Evolutionary conservation across 2,113 vertebrate species (phyloP).

Genomic region (Grallaria varia): DNA sequence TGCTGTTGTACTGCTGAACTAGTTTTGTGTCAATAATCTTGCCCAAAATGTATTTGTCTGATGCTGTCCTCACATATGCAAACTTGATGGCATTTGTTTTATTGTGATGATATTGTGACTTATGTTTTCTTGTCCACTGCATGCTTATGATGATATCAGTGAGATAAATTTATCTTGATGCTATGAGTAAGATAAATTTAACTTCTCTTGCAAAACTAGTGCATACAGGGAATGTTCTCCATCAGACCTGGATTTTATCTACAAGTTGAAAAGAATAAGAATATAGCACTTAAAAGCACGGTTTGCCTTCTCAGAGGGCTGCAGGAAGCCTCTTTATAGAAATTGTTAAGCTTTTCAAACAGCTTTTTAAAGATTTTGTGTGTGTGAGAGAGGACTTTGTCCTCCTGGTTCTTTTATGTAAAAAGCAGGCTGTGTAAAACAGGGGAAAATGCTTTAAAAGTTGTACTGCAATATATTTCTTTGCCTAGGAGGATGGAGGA

Average conservation of each 20-base stretch:
- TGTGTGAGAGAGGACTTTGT: constrained; percentile 29
- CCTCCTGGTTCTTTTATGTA: constrained; percentile 33
- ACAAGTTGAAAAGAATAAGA: constrained; percentile 50
- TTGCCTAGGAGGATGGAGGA: not conserved
- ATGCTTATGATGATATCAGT: not conserved
- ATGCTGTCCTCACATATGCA: not conserved
- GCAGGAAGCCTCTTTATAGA: constrained; percentile 63
- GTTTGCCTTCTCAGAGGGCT: constrained; percentile 62
- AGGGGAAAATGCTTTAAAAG: not conserved
- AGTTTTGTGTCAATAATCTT: not conserved
- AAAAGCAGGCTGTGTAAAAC: constrained; percentile 44
- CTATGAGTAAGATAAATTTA: not conserved
- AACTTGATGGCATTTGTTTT: not conserved
- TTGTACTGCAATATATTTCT: not conserved
- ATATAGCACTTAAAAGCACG: constrained; percentile 50
- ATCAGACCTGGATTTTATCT: constrained; percentile 38
- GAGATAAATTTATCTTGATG: not conserved
- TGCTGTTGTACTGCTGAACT: not conserved
- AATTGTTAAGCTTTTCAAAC: constrained; percentile 66
- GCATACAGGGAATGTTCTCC: not conserved
- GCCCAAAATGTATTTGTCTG: not conserved
- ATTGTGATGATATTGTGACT: not conserved
- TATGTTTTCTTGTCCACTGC: not conserved
- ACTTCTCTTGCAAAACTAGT: not conserved
- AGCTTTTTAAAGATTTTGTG: constrained; percentile 36